A percentile compares a stretch with the other conserved stretches of the same genome.
These are phyloP conservation scores for Periophthalmus magnuspinnatus DNA, from an alignment of 2,797 vertebrate genomes.

Conservation along the genomic window DNA sequence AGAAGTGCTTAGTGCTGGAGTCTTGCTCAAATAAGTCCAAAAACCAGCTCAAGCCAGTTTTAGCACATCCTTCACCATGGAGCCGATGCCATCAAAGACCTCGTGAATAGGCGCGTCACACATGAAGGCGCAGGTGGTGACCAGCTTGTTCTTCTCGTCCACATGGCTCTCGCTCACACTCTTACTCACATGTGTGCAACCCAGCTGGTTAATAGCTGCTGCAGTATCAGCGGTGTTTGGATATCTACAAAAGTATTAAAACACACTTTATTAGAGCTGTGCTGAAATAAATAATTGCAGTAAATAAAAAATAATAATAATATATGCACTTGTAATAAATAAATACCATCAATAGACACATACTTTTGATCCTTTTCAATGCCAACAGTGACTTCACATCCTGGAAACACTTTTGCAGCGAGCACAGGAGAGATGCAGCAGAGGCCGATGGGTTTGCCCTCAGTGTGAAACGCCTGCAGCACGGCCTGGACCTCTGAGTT, in stretches of 20 bases:
- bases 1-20: background rate
- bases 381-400: constrained; percentile 82
- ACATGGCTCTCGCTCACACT: constrained; percentile 79
- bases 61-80: constrained; percentile 82
- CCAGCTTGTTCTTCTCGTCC: constrained; percentile 79
- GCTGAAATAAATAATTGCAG: background rate
- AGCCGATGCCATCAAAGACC: constrained; percentile 79
- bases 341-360: constrained; percentile 29
- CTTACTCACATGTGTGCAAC: constrained; percentile 80
- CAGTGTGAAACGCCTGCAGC: constrained; percentile 76
- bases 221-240: constrained; percentile 76
- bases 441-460: constrained; percentile 82
- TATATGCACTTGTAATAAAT: background rate
- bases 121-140: constrained; percentile 82
- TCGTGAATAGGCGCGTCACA: constrained; percentile 79
- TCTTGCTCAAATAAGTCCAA: background rate
- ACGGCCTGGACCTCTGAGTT: constrained; percentile 71
- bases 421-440: constrained; percentile 84
- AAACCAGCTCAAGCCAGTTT: constrained; percentile 75
- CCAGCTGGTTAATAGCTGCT: constrained; percentile 74
- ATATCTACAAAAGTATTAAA: constrained; percentile 63
- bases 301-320: background rate
- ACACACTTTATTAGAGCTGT: background rate
- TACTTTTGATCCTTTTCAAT: constrained; percentile 76
- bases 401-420: constrained; percentile 82